These are phyloP conservation scores for Coelopa frigida DNA, from an alignment of 1,140 invertebrate species.

Conservation along the genomic window DNA sequence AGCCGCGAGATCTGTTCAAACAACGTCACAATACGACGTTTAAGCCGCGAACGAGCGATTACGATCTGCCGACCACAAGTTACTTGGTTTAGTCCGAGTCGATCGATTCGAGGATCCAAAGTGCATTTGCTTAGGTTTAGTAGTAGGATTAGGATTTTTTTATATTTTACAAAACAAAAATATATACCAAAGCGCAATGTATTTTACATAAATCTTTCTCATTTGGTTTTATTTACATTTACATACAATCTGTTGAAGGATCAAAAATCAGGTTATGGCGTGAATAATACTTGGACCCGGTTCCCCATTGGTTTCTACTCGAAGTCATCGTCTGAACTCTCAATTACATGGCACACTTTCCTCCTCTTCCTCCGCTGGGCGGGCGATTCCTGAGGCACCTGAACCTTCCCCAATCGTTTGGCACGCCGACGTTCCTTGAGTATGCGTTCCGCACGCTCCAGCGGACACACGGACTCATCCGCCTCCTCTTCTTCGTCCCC, in stretches of 20 bases:
- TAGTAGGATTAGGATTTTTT: too few relatives aligned
- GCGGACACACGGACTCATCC: constrained; percentile 19
- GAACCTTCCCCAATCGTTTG: too few relatives aligned
- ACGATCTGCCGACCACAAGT: constrained; percentile 20
- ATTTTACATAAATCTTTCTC: too few relatives aligned
- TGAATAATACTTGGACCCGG: too few relatives aligned
- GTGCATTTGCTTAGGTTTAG: too few relatives aligned
- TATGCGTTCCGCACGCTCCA: constrained; percentile 39
- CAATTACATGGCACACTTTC: constrained; percentile 3
- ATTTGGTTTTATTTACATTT: too few relatives aligned
- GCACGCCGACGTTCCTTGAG: constrained; percentile 25
- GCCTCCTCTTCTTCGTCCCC: constrained; percentile 13
- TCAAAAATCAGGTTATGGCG: too few relatives aligned
- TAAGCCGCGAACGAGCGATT: constrained; percentile 27
- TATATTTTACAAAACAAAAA: too few relatives aligned
- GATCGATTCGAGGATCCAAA: not conserved
- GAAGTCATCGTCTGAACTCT: constrained; percentile 14
- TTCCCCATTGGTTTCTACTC: too few relatives aligned
- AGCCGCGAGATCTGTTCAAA: constrained; percentile 32
- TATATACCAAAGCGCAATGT: too few relatives aligned
- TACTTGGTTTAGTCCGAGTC: constrained; percentile 29
- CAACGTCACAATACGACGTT: constrained; percentile 27
- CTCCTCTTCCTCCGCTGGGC: constrained; percentile 1
- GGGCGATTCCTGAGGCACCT: too few relatives aligned
- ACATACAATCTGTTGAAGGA: too few relatives aligned